These are phyloP conservation scores for Galbula dea DNA, from an alignment of 2,113 vertebrate genomes.

Conservation along the genomic window DNA sequence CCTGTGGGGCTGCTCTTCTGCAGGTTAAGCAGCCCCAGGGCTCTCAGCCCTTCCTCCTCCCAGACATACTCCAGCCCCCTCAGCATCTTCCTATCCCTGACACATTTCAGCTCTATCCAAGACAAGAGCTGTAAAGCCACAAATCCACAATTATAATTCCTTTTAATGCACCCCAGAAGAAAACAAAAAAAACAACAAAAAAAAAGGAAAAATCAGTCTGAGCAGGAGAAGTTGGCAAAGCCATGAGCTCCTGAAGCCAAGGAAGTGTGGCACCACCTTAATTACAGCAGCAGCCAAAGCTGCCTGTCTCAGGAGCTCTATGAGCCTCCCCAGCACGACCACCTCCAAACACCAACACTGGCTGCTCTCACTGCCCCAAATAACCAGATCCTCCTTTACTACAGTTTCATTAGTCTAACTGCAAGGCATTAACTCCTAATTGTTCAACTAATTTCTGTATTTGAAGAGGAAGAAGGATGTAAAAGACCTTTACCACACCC, in stretches of 20 bases:
- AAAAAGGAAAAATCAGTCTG: background rate
- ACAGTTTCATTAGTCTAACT: conserved; percentile 16
- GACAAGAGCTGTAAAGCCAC: background rate
- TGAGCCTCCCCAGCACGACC: background rate
- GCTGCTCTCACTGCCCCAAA: background rate
- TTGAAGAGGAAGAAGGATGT: conserved; percentile 6
- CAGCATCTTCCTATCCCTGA: background rate
- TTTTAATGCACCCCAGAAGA: background rate
- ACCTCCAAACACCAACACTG: background rate
- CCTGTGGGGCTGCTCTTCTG: no score
- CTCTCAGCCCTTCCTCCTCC: no score
- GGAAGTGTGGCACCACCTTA: background rate
- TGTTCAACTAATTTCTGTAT: conserved; percentile 20
- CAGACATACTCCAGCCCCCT: no score
- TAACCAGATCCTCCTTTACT: no score
- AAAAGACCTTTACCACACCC: background rate
- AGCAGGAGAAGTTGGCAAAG: background rate
- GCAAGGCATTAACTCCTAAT: conserved; percentile 45
- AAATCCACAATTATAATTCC: background rate
- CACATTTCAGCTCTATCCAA: fast-evolving
- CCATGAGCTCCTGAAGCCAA: fast-evolving
- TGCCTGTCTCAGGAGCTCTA: background rate
- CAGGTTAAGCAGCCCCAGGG: no score
- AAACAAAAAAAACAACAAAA: no score
- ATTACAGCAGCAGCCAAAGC: background rate